Conservation (phyloP, 2,888 invertebrate species). For the Chamaedrilus cognettii region DNA sequence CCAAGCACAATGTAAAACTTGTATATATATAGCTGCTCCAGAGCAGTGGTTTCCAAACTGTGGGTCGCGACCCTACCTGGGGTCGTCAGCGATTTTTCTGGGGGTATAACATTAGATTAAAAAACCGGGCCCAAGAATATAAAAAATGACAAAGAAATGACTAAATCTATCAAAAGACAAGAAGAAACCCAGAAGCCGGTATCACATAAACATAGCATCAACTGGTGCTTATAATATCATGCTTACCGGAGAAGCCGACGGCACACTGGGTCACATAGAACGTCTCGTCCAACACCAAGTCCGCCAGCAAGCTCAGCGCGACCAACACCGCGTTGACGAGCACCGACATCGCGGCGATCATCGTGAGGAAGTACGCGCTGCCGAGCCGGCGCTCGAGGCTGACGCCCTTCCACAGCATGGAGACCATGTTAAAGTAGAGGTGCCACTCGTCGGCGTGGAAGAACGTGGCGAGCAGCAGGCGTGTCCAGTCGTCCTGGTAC, state of each 20-base stretch:
- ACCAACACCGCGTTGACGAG: slow-evolving; percentile 64
- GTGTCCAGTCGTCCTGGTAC: slow-evolving; percentile 46
- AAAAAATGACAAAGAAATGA: no score
- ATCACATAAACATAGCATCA: no score
- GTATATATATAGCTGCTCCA: no score
- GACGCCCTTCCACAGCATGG: slow-evolving; percentile 64
- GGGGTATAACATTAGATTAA: no score
- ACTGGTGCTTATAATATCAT: no score
- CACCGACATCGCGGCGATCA: slow-evolving; percentile 63
- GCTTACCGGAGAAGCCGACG: slow-evolving; percentile 69
- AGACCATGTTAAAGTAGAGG: slow-evolving; percentile 70
- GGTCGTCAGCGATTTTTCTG: no score
- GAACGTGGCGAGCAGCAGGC: slow-evolving; percentile 63
- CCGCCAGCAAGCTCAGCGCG: slow-evolving; percentile 60
- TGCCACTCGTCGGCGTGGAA: slow-evolving; percentile 70
- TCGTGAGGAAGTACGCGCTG: slow-evolving; percentile 63
- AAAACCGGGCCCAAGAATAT: no score
- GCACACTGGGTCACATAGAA: slow-evolving; percentile 65
- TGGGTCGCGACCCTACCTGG: no score
- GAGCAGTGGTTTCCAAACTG: no score
- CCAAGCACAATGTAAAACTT: no score
- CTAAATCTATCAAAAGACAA: no score
- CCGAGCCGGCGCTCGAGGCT: slow-evolving; percentile 61
- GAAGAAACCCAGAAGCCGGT: no score
- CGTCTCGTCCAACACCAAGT: slow-evolving; percentile 60